phyloP scores from a whole-genome alignment of 2,888 invertebrate species.

The Girardia tigrina region DNA sequence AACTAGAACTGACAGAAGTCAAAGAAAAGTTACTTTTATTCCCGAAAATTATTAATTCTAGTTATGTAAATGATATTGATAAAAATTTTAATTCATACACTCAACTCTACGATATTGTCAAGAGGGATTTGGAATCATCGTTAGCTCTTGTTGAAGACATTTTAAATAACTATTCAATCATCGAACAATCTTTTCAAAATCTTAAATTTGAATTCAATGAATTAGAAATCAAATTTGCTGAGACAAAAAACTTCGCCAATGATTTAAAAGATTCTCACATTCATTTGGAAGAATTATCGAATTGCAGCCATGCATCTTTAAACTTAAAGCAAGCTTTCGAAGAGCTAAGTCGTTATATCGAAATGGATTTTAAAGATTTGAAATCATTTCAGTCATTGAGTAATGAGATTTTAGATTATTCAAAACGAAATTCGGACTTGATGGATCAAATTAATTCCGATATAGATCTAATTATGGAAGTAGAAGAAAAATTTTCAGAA shows the following conservation, averaged over 20 bases:
- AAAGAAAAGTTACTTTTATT: too few relatives aligned
- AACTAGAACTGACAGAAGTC: background rate
- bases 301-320: background rate
- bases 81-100: background rate
- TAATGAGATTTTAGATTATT: background rate
- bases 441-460: background rate
- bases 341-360: background rate
- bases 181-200: background rate
- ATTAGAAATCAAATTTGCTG: constrained; percentile 1
- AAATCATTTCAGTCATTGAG: background rate
- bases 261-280: too few relatives aligned
- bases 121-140: background rate
- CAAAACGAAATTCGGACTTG: background rate
- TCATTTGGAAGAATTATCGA: background rate
- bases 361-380: background rate
- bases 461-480: background rate
- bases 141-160: background rate
- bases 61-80: background rate
- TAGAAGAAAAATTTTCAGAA: background rate
- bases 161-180: background rate
- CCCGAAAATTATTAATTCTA: too few relatives aligned
- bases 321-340: background rate
- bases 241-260: background rate
- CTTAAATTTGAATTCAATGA: background rate
- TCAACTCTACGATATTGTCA: background rate